Conservation (phyloP, 2,797 vertebrate genomes). For the Natrix natrix region DNA sequence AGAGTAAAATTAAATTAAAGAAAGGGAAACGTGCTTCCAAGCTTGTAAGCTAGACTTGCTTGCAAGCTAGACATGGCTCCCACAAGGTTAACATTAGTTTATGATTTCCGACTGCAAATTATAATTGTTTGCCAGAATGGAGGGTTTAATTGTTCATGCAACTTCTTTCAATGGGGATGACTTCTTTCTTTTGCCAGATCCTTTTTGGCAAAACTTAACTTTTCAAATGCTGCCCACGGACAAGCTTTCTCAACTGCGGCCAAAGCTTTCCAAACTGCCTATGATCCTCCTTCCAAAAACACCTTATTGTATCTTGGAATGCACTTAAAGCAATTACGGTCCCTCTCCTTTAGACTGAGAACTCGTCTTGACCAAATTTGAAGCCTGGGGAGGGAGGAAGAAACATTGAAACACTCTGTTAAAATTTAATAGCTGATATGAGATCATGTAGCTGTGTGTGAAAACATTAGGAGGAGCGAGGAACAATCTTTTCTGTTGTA, state of each 20-base stretch:
- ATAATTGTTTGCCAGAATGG: not conserved
- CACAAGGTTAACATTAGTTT: not conserved
- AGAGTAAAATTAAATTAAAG: not conserved
- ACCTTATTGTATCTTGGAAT: not conserved
- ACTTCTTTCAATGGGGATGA: not conserved
- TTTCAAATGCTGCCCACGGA: not conserved
- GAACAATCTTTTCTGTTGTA: not conserved
- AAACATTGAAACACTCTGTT: rapidly evolving
- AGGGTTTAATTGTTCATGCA: not conserved
- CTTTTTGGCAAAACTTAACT: not conserved
- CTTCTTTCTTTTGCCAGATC: not conserved
- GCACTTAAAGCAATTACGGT: not conserved
- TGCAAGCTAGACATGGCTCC: too few relatives aligned
- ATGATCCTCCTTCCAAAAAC: not conserved
- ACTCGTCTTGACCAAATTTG: not conserved
- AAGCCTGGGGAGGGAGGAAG: not conserved
- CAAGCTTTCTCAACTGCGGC: not conserved
- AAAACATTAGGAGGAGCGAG: constrained; percentile 28
- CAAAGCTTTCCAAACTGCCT: not conserved
- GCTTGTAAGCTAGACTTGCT: not conserved
- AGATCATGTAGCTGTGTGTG: constrained; percentile 4
- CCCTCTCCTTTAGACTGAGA: not conserved
- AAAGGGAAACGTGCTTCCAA: not conserved
- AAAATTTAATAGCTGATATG: constrained; percentile 10
- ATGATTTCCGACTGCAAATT: not conserved